Evolutionary conservation across 2,113 vertebrate genomes (phyloP).

Genomic region (Leucoraja erinaceus): DNA sequence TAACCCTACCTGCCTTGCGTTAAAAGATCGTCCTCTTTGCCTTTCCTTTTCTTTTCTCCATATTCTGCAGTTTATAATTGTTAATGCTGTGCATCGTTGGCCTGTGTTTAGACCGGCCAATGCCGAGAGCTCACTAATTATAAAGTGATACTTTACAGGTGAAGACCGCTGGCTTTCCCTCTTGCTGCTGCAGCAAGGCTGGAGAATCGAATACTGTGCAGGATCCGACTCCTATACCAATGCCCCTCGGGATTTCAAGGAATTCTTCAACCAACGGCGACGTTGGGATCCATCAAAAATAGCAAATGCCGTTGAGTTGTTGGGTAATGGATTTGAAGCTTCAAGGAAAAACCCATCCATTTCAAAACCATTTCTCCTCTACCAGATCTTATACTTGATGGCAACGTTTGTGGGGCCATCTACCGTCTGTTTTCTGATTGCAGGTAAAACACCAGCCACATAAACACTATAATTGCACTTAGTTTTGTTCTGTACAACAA

Average conservation of each 20-base stretch:
- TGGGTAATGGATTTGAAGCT: constrained; percentile 59
- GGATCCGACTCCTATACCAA: constrained; percentile 71
- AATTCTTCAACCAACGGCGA: constrained; percentile 71
- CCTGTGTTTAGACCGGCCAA: too few species aligned
- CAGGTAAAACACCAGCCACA: constrained; percentile 49
- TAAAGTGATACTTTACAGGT: constrained; percentile 46
- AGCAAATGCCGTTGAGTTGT: constrained; percentile 65
- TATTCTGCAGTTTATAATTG: too few species aligned
- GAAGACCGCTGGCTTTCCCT: constrained; percentile 73
- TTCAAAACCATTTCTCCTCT: constrained; percentile 62
- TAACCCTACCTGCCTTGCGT: too few species aligned
- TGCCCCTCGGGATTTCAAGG: constrained; percentile 68
- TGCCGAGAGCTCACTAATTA: not conserved
- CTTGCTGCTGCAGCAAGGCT: constrained; percentile 65
- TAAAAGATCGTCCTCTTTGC: too few species aligned
- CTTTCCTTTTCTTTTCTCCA: too few species aligned
- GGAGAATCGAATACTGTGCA: constrained; percentile 70
- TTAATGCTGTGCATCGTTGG: too few species aligned
- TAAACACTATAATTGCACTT: too few species aligned
- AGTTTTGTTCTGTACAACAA: too few species aligned
- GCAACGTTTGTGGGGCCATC: constrained; percentile 68
- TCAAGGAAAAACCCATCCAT: constrained; percentile 63
- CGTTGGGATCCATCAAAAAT: constrained; percentile 70
- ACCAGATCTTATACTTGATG: constrained; percentile 65
- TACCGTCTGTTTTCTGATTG: constrained; percentile 68